Percentiles rank a stretch among this genome's conserved stretches.
Conservation (phyloP, 2,888 invertebrate species). For the Auanema sp. region DNA sequence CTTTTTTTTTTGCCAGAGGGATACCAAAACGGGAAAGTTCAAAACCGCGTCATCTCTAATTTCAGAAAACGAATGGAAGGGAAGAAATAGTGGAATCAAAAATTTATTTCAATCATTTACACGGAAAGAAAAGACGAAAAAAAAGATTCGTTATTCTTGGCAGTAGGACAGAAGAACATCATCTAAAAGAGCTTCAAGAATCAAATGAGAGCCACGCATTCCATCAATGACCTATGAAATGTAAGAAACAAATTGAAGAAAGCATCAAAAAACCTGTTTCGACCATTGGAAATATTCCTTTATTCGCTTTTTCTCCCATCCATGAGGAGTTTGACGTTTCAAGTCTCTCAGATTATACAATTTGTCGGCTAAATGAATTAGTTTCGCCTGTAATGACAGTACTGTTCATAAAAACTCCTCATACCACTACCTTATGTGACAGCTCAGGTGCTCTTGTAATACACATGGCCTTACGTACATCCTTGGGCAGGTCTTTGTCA, state of each 20-base stretch:
- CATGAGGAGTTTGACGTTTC: constrained; percentile 65
- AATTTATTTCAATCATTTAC: too few species aligned
- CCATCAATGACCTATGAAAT: constrained; percentile 34
- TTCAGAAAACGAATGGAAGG: too few species aligned
- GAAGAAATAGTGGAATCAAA: too few species aligned
- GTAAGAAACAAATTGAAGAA: constrained; percentile 7
- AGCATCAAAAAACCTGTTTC: constrained; percentile 29
- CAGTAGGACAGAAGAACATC: constrained; percentile 28
- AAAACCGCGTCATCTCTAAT: too few species aligned
- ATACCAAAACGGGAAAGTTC: too few species aligned
- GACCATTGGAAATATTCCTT: constrained; percentile 60
- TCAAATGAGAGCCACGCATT: constrained; percentile 57
- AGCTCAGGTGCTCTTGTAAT: constrained; percentile 48
- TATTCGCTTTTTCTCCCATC: constrained; percentile 53
- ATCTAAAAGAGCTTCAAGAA: constrained; percentile 51
- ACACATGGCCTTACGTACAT: constrained; percentile 70
- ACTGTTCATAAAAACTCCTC: background rate
- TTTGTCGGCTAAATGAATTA: constrained; percentile 81
- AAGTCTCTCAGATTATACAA: constrained; percentile 80
- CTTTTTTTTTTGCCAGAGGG: too few species aligned
- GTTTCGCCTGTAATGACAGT: constrained; percentile 71
- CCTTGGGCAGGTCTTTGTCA: constrained; percentile 74
- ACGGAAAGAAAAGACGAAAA: too few species aligned
- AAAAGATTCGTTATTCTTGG: too few species aligned
- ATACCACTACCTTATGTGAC: constrained; percentile 40